A percentile compares a stretch with the other conserved stretches of the same genome.
These are phyloP conservation scores for Tachuris rubrigastra DNA, from an alignment of 2,113 vertebrate species.

Conservation along the genomic window DNA sequence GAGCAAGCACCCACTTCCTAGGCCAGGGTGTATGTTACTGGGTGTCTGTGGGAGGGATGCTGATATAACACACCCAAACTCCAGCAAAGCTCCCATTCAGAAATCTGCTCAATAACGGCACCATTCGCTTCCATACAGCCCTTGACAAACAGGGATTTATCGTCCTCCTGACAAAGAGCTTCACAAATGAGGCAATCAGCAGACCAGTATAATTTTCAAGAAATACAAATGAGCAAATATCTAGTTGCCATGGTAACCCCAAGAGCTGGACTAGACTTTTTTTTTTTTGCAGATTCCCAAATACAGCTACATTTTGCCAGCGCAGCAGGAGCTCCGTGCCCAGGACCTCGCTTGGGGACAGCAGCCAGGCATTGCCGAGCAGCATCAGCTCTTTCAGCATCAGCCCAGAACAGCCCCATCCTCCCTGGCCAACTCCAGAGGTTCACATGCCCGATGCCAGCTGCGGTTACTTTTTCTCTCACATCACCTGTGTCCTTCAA, in stretches of 20 bases:
- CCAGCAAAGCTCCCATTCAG: background rate
- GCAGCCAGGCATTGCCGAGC: background rate
- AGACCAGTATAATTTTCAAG: constrained; percentile 22
- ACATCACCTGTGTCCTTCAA: background rate
- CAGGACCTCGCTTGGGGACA: rapidly evolving
- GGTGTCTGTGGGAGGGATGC: background rate
- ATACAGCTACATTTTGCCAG: background rate
- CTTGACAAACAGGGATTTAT: background rate
- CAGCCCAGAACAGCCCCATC: background rate
- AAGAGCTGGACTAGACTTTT: background rate
- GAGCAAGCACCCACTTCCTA: background rate
- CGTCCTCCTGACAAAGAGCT: background rate
- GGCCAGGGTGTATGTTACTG: background rate
- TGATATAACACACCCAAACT: background rate
- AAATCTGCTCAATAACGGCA: background rate
- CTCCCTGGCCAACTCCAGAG: background rate
- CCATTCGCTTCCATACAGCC: background rate
- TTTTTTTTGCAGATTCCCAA: background rate
- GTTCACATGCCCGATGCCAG: rapidly evolving
- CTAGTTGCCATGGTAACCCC: constrained; percentile 29
- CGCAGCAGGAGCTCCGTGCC: rapidly evolving
- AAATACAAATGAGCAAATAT: constrained; percentile 46
- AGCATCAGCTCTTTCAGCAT: background rate
- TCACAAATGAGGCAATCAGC: constrained; percentile 27
- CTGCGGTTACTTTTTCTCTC: background rate